Conservation (phyloP, 2,113 vertebrate genomes). For the Phoxinus phoxinus region DNA sequence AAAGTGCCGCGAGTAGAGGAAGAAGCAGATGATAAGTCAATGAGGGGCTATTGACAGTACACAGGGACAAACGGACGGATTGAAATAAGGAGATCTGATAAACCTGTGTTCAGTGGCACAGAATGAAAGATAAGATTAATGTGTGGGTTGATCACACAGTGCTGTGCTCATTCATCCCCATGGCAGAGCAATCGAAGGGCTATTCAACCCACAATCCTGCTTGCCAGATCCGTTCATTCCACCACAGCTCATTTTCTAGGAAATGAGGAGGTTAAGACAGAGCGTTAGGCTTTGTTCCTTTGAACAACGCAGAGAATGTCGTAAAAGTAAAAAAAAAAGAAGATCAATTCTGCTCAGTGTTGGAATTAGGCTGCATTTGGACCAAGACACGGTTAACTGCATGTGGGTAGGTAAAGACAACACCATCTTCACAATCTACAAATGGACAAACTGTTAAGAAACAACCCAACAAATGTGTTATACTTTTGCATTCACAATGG, state of each 20-base stretch:
- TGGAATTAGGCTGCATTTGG: not conserved
- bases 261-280: conserved; percentile 9
- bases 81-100: conserved; percentile 28
- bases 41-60: not conserved
- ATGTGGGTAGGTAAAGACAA: not conserved
- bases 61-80: conserved; percentile 2
- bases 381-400: not conserved
- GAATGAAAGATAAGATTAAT: conserved; percentile 58
- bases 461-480: not conserved
- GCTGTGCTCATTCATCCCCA: conserved; percentile 54
- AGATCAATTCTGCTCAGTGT: not conserved
- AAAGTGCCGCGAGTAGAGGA: not conserved
- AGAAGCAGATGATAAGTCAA: conserved; percentile 38
- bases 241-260: conserved; percentile 25
- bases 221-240: conserved; percentile 25
- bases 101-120: conserved; percentile 41
- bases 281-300: not conserved
- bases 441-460: not conserved
- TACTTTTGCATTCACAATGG: not conserved
- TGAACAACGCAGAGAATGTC: not conserved
- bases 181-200: conserved; percentile 50
- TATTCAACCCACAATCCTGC: conserved; percentile 46
- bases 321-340: not conserved
- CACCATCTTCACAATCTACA: not conserved
- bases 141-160: conserved; percentile 46